Evolutionary conservation across 1,140 invertebrate genomes (phyloP).

Genomic region (Orchestia grillus): DNA sequence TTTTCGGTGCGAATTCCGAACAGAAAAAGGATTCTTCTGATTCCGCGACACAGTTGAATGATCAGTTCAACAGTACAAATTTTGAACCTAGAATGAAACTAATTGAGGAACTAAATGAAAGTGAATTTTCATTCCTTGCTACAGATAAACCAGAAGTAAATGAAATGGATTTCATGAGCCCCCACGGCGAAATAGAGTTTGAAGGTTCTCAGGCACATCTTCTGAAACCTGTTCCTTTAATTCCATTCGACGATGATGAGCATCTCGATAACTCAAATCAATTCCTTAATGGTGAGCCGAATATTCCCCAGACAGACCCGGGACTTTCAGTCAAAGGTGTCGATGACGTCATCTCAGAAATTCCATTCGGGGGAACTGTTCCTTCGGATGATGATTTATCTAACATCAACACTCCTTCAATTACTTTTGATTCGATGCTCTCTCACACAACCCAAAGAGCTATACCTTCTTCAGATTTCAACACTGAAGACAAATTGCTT

Average conservation of each 20-base stretch:
- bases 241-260: background rate
- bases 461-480: background rate
- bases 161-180: background rate
- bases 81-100: background rate
- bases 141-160: background rate
- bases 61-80: background rate
- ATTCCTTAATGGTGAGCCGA: background rate
- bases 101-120: background rate
- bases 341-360: background rate
- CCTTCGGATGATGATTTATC: background rate
- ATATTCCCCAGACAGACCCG: background rate
- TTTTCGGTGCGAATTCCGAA: background rate
- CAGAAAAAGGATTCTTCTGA: background rate
- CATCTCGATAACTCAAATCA: background rate
- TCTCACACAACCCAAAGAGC: background rate
- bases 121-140: background rate
- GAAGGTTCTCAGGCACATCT: background rate
- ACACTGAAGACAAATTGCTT: background rate
- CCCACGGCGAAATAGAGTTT: background rate
- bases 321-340: background rate
- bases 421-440: background rate
- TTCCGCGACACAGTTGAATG: background rate
- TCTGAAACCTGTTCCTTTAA: background rate
- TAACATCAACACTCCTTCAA: background rate
- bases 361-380: background rate